Evolutionary conservation across 2,888 invertebrate genomes (phyloP).

Genomic region (Drosophila engyochracea): DNA sequence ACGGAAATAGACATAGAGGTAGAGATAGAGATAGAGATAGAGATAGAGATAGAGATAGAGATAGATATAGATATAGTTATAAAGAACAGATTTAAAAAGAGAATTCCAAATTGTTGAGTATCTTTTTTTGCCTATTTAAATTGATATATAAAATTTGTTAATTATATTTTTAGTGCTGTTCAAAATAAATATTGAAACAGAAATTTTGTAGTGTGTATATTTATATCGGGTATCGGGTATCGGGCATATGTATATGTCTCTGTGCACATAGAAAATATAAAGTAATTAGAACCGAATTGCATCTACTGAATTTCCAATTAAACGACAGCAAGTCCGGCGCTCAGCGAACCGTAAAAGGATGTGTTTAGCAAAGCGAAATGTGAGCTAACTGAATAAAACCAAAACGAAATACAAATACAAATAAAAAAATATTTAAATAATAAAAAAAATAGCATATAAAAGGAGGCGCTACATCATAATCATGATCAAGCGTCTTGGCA

Average conservation of each 20-base stretch:
- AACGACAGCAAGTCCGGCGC: slow-evolving; percentile 49
- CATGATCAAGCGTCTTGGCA: slow-evolving; percentile 18
- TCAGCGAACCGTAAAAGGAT: slow-evolving; percentile 66
- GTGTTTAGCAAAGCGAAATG: slow-evolving; percentile 59
- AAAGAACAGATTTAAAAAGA: too few relatives aligned
- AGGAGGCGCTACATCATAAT: slow-evolving; percentile 10
- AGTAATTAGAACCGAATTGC: slow-evolving; percentile 61
- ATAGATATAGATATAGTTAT: neutral
- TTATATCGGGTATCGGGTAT: slow-evolving; percentile 50
- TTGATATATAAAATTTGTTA: neutral
- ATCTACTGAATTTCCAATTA: slow-evolving; percentile 77
- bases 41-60: neutral
- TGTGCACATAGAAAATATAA: neutral
- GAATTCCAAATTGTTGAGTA: neutral
- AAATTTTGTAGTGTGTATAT: neutral
- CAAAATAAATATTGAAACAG: neutral
- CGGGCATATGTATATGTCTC: slow-evolving; percentile 17
- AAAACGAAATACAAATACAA: neutral
- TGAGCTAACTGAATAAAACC: slow-evolving; percentile 13
- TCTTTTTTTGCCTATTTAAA: neutral
- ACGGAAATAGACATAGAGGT: too few relatives aligned
- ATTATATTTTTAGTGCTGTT: neutral
- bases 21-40: accelerated
- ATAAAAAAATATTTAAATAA: neutral
- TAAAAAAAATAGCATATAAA: neutral